A percentile compares a stretch with the other conserved stretches of the same genome.
Conservation (phyloP, 2,888 invertebrate species). For the Brenthis ino region DNA sequence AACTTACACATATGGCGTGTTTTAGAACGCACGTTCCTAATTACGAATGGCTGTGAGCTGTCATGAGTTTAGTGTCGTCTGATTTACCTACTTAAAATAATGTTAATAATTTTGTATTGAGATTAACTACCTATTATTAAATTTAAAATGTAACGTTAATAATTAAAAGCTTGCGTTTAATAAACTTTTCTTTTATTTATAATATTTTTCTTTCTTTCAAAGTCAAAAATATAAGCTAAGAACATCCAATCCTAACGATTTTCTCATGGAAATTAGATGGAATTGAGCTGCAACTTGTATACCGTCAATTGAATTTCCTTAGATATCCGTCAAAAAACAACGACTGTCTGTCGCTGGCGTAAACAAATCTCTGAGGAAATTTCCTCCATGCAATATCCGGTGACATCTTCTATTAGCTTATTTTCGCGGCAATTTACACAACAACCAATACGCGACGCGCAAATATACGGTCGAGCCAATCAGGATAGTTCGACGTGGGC, state of each 20-base stretch:
- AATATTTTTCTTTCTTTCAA: no score
- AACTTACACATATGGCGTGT: conserved; percentile 17
- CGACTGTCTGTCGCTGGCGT: conserved; percentile 63
- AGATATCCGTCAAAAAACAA: conserved; percentile 54
- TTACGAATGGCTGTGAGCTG: conserved; percentile 43
- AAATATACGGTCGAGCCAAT: conserved; percentile 56
- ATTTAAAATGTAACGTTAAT: not conserved
- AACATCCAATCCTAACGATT: conserved; percentile 2
- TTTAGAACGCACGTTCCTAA: conserved; percentile 51
- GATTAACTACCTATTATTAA: not conserved
- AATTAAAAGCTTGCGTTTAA: no score
- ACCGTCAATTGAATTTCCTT: conserved; percentile 67
- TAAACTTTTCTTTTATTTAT: no score
- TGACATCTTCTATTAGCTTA: conserved; percentile 56
- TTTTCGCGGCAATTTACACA: conserved; percentile 62
- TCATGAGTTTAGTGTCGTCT: conserved; percentile 45
- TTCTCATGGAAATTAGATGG: conserved; percentile 51
- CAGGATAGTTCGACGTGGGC: conserved; percentile 51
- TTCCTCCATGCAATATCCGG: conserved; percentile 75
- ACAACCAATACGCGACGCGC: conserved; percentile 53
- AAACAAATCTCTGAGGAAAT: conserved; percentile 79
- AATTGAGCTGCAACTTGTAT: conserved; percentile 49
- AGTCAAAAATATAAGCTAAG: not conserved
- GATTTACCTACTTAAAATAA: conserved; percentile 16
- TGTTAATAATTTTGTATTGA: not conserved